These are phyloP conservation scores for Casuarius casuarius DNA, from an alignment of 2,113 vertebrate species.

Conservation along the genomic window DNA sequence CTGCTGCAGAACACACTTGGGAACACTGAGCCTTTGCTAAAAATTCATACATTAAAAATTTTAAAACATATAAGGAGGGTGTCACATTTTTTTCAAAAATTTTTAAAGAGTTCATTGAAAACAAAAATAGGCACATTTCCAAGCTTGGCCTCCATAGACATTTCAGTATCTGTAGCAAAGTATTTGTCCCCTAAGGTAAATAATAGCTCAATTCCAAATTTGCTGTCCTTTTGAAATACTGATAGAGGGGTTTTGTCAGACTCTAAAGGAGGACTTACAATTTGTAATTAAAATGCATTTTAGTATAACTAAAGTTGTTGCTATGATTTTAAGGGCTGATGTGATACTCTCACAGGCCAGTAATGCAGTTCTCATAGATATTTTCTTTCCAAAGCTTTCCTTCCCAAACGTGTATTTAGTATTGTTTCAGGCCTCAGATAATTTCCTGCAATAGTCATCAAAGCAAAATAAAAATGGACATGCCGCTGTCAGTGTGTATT, in stretches of 20 bases:
- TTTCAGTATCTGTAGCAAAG: neutral
- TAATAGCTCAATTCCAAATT: neutral
- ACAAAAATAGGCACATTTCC: neutral
- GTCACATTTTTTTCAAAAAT: neutral
- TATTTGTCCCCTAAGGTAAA: neutral
- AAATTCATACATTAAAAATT: neutral
- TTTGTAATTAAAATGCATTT: neutral
- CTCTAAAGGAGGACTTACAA: neutral
- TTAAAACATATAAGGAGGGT: accelerated
- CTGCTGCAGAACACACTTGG: neutral
- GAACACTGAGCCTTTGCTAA: neutral
- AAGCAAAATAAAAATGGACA: neutral
- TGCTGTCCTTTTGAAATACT: neutral
- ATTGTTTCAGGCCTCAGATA: neutral
- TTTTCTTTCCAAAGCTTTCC: neutral
- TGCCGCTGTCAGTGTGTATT: accelerated
- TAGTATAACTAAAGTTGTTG: neutral
- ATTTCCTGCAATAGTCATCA: neutral
- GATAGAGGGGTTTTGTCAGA: neutral
- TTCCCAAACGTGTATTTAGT: neutral
- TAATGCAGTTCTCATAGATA: neutral
- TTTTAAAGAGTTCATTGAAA: neutral
- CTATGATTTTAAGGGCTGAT: neutral
- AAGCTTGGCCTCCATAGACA: neutral
- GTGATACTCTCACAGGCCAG: neutral